Percentiles rank a stretch among this genome's conserved stretches.
phyloP scores from a whole-genome alignment of 2,113 vertebrate species.

The Coreoperca whiteheadi region DNA sequence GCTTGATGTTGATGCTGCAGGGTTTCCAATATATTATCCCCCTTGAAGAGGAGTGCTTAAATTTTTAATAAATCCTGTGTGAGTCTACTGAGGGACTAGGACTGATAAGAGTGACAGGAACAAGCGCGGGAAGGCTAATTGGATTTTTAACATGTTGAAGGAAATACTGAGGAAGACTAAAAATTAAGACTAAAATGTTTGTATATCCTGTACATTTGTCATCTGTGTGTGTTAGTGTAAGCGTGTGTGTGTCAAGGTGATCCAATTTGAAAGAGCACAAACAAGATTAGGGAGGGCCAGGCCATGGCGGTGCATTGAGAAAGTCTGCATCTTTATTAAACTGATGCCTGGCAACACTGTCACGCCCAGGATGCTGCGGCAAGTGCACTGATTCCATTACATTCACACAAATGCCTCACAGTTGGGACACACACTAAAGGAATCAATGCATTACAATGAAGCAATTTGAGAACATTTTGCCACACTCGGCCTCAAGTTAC shows the following conservation, averaged over 20 bases:
- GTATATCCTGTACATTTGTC: not conserved
- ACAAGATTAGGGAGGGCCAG: constrained; percentile 55
- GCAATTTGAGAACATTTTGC: constrained; percentile 27
- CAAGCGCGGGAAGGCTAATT: constrained; percentile 62
- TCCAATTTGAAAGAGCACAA: constrained; percentile 58
- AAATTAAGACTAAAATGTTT: constrained; percentile 24
- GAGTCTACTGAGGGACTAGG: constrained; percentile 49
- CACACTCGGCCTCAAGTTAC: constrained; percentile 10
- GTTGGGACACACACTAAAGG: not conserved
- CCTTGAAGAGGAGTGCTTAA: constrained; percentile 63
- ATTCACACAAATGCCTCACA: constrained; percentile 19
- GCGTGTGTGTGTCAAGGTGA: constrained; percentile 37
- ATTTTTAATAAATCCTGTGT: constrained; percentile 78
- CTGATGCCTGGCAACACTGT: constrained; percentile 60
- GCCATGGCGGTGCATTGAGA: constrained; percentile 22
- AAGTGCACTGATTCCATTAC: constrained; percentile 44
- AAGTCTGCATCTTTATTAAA: constrained; percentile 65
- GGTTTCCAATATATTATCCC: constrained; percentile 73
- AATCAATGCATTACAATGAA: constrained; percentile 36
- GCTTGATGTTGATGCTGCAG: constrained; percentile 80
- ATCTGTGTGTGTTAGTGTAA: not conserved
- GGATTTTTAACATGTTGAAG: constrained; percentile 65
- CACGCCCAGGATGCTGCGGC: constrained; percentile 42
- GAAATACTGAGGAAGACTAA: constrained; percentile 47
- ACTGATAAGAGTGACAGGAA: constrained; percentile 71